Evolutionary conservation across 2,797 vertebrate genomes (phyloP).

Genomic region (Poecile montanus): DNA sequence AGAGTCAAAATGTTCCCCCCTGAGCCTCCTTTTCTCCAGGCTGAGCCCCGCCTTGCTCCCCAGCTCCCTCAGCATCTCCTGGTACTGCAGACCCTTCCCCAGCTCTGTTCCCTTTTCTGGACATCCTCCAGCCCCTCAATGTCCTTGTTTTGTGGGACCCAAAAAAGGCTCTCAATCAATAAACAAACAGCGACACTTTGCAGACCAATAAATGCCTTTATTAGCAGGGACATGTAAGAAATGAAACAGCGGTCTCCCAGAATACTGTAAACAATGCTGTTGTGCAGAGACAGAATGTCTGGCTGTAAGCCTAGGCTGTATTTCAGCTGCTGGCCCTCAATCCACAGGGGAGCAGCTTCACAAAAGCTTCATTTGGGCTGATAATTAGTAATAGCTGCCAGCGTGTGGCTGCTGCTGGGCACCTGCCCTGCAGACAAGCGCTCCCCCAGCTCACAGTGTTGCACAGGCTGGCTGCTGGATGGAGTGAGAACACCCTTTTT

Average conservation of each 20-base stretch:
- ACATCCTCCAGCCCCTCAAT: not conserved
- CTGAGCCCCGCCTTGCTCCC: rapidly evolving
- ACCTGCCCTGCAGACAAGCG: rapidly evolving
- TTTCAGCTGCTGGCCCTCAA: not conserved
- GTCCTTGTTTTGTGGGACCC: not conserved
- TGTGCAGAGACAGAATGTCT: not conserved
- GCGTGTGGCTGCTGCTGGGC: not conserved
- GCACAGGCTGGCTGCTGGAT: not conserved
- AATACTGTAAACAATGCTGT: not conserved
- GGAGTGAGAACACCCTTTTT: too few species aligned
- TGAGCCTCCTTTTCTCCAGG: not conserved
- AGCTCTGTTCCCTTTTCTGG: not conserved
- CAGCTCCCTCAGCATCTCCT: not conserved
- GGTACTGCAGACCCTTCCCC: not conserved
- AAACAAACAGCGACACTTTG: rapidly evolving
- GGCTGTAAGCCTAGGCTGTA: not conserved
- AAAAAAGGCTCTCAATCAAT: not conserved
- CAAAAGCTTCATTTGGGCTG: too few species aligned
- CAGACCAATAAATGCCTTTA: not conserved
- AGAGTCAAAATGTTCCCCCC: not conserved
- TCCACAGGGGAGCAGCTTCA: not conserved
- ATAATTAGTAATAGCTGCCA: not conserved
- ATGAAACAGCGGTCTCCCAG: not conserved
- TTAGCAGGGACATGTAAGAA: not conserved
- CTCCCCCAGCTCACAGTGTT: not conserved